phyloP scores from a whole-genome alignment of 1,140 invertebrate species.

The Achatina immaculata region DNA sequence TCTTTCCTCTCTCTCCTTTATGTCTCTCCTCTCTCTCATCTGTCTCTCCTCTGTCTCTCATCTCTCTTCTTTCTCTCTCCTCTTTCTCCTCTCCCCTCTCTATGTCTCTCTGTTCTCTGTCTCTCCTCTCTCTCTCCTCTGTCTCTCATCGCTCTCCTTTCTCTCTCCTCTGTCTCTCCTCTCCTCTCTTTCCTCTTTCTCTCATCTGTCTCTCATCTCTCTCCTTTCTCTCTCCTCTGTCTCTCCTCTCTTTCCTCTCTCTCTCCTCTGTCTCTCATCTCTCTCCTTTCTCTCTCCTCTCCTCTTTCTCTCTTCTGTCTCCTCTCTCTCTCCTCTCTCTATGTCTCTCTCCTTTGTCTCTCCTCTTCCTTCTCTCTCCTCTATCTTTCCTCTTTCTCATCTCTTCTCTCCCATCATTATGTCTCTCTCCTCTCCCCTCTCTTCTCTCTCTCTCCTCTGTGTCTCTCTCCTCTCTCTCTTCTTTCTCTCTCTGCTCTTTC shows the following conservation, averaged over 20 bases:
- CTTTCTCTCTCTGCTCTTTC: neutral
- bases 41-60: too few relatives aligned
- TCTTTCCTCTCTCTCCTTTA: too few relatives aligned
- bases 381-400: neutral
- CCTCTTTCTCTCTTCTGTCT: constrained; percentile 13
- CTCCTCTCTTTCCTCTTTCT: neutral
- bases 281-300: neutral
- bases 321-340: too few relatives aligned
- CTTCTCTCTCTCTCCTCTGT: neutral
- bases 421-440: neutral
- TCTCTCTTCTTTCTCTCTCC: too few relatives aligned
- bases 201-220: too few relatives aligned
- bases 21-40: too few relatives aligned
- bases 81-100: too few relatives aligned
- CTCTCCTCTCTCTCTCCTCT: too few relatives aligned
- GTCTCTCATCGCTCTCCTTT: neutral
- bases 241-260: neutral
- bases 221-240: too few relatives aligned
- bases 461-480: neutral
- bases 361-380: neutral
- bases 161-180: neutral
- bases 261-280: too few relatives aligned
- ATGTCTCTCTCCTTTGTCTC: neutral
- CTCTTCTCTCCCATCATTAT: neutral
- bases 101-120: too few relatives aligned